phyloP scores from a whole-genome alignment of 1,140 invertebrate species.

The Cotesia typhae region DNA sequence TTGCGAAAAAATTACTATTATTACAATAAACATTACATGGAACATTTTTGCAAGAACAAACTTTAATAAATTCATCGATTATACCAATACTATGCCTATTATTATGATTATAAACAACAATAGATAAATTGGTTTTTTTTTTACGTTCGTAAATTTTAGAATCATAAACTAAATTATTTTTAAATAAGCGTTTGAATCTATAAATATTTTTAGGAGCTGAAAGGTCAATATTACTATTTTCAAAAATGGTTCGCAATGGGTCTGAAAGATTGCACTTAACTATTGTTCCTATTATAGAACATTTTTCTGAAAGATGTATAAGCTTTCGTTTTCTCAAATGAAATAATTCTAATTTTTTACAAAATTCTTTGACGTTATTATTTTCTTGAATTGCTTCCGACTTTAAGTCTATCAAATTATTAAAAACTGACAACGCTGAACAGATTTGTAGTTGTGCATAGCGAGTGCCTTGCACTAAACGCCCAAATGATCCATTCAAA shows the following conservation, averaged over 20 bases:
- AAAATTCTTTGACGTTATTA: slow-evolving; percentile 6
- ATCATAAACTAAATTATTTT: slow-evolving; percentile 1
- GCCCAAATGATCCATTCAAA: slow-evolving; percentile 38
- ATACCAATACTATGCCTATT: too few relatives aligned
- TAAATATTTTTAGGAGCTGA: neutral
- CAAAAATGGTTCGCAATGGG: neutral
- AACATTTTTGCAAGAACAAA: too few relatives aligned
- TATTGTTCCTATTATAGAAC: too few relatives aligned
- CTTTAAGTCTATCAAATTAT: neutral
- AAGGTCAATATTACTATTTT: neutral
- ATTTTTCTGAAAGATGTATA: too few relatives aligned
- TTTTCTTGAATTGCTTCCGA: neutral
- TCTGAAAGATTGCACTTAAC: too few relatives aligned
- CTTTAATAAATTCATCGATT: too few relatives aligned
- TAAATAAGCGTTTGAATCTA: neutral
- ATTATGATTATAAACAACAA: neutral
- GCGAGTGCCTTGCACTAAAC: slow-evolving; percentile 38
- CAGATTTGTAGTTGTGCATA: slow-evolving; percentile 32
- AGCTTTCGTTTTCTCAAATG: neutral
- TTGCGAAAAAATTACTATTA: too few relatives aligned
- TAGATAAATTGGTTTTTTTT: neutral
- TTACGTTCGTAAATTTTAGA: neutral
- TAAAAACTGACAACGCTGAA: slow-evolving; percentile 7
- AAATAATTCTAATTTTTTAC: neutral
- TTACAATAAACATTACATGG: too few relatives aligned